Conservation (phyloP, 2,797 vertebrate genomes). For the Silurus aristotelis region DNA sequence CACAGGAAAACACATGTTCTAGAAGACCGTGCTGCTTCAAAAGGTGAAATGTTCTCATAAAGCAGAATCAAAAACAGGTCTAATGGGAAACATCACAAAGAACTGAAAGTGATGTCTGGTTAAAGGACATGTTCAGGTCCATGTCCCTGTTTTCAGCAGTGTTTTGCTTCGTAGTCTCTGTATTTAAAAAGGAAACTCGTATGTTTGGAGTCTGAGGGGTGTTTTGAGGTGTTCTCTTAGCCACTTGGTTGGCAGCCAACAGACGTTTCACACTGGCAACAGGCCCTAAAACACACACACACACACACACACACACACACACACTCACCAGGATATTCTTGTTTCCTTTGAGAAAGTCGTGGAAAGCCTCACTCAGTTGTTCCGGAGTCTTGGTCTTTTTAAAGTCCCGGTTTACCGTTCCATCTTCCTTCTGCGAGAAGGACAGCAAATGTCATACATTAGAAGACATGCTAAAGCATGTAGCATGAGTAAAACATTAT, state of each 20-base stretch:
- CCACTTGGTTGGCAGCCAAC: neutral
- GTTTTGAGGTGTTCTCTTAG: slow-evolving; percentile 29
- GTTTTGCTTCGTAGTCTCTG: slow-evolving; percentile 8
- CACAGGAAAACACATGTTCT: neutral
- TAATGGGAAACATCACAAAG: neutral
- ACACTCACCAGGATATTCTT: slow-evolving; percentile 84
- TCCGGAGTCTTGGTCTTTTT: slow-evolving; percentile 94
- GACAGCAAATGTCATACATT: slow-evolving; percentile 37
- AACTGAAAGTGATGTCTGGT: neutral
- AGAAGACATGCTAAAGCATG: neutral
- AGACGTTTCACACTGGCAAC: slow-evolving; percentile 25
- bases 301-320: slow-evolving; percentile 12
- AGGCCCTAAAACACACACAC: slow-evolving; percentile 13
- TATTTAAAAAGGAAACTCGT: slow-evolving; percentile 36
- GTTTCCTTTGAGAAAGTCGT: slow-evolving; percentile 91
- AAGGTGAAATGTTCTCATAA: neutral
- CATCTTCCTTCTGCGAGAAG: slow-evolving; percentile 88
- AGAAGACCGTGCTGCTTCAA: neutral
- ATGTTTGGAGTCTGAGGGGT: slow-evolving; percentile 17
- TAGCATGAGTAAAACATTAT: too few species aligned
- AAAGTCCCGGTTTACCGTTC: slow-evolving; percentile 95
- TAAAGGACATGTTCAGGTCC: neutral
- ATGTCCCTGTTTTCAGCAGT: neutral
- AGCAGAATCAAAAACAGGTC: neutral
- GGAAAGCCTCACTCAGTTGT: slow-evolving; percentile 87